Conservation (phyloP, 2,888 invertebrate genomes). For the Encarsia formosa region DNA sequence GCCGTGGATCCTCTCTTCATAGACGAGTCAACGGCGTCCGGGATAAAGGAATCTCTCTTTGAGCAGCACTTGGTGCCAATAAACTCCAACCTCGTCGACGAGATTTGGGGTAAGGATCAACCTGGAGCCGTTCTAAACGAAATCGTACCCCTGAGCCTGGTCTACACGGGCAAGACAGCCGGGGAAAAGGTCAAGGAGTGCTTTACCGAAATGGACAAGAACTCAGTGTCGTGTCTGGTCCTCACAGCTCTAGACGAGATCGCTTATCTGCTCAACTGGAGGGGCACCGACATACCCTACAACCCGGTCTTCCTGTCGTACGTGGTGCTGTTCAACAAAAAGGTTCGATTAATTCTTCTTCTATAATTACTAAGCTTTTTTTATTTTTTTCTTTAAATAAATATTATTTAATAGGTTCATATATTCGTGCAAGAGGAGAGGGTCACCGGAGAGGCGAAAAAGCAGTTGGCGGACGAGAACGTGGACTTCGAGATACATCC, state of each 20-base stretch:
- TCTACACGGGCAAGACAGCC: constrained; percentile 62
- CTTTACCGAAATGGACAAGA: constrained; percentile 62
- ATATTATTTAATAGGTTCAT: no score
- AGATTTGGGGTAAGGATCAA: constrained; percentile 62
- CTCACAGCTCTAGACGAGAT: constrained; percentile 81
- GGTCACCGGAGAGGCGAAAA: constrained; percentile 53
- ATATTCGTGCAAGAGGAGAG: constrained; percentile 65
- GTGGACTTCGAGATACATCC: constrained; percentile 54
- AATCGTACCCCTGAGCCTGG: constrained; percentile 57
- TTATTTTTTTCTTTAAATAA: no score
- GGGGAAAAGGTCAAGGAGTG: constrained; percentile 65
- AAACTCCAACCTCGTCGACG: constrained; percentile 68
- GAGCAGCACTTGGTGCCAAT: constrained; percentile 64
- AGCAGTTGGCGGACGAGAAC: constrained; percentile 60
- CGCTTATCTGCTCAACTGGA: constrained; percentile 82
- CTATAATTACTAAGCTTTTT: no score
- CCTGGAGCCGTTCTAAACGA: constrained; percentile 57
- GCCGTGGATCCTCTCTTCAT: constrained; percentile 77
- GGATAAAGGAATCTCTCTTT: constrained; percentile 56
- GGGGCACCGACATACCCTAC: constrained; percentile 84
- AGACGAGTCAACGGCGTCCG: constrained; percentile 62
- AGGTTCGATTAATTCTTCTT: no score
- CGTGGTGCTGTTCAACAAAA: constrained; percentile 58
- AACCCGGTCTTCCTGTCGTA: constrained; percentile 84
- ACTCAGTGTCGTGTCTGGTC: constrained; percentile 63